Conservation (phyloP, 1,140 invertebrate genomes). For the Helicoverpa armigera region DNA sequence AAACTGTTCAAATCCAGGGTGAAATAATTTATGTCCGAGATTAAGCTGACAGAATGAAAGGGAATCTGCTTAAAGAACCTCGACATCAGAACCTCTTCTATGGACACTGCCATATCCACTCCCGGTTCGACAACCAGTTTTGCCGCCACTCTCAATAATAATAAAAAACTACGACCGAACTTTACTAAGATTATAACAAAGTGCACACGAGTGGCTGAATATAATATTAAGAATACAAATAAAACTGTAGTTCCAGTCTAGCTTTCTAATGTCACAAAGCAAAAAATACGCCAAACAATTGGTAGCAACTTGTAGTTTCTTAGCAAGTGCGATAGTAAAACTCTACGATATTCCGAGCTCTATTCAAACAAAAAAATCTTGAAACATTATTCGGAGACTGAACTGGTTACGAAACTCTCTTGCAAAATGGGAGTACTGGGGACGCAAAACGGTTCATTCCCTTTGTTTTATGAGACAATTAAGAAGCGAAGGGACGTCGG, state of each 20-base stretch:
- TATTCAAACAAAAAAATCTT: constrained; percentile 51
- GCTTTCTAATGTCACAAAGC: constrained; percentile 17
- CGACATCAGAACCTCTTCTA: constrained; percentile 50
- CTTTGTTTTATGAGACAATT: constrained; percentile 80
- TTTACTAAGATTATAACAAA: background rate
- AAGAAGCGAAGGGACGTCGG: constrained; percentile 68
- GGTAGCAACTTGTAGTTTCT: constrained; percentile 31
- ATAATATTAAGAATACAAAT: constrained; percentile 18
- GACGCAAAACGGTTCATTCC: constrained; percentile 70
- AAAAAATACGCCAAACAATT: constrained; percentile 36
- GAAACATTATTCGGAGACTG: constrained; percentile 50
- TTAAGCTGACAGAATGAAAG: constrained; percentile 60
- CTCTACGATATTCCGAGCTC: constrained; percentile 29
- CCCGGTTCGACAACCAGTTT: constrained; percentile 5
- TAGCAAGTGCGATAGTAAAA: constrained; percentile 30
- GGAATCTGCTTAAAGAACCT: constrained; percentile 53
- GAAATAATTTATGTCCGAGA: constrained; percentile 61
- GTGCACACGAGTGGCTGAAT: constrained; percentile 15
- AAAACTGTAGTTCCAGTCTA: constrained; percentile 28
- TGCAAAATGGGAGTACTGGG: constrained; percentile 58
- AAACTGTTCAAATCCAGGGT: constrained; percentile 51
- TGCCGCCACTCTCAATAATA: background rate
- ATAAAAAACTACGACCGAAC: constrained; percentile 19
- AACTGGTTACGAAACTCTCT: constrained; percentile 59
- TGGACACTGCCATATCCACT: background rate